Percentiles rank a stretch among this genome's conserved stretches.
Evolutionary conservation across 2,113 vertebrate species (phyloP).

Genomic region (Chitala chitala): DNA sequence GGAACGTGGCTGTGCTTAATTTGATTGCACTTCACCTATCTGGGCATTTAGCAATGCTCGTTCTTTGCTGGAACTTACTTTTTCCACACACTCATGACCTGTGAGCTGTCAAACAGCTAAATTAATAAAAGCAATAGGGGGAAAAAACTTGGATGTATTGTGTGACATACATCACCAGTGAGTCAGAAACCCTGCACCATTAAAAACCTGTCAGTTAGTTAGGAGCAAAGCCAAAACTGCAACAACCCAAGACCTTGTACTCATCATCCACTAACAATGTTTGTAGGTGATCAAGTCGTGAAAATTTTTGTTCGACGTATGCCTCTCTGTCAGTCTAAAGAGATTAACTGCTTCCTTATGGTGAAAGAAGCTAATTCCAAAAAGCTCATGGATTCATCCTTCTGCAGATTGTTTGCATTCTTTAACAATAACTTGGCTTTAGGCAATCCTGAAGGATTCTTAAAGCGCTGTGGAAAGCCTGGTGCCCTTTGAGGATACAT

Average conservation of each 20-base stretch:
- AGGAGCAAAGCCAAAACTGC: slow-evolving; percentile 30
- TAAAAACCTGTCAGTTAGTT: slow-evolving; percentile 45
- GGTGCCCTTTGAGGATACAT: too few species aligned
- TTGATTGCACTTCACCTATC: too few species aligned
- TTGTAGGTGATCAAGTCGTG: slow-evolving; percentile 43
- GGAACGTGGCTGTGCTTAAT: too few species aligned
- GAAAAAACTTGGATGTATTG: too few species aligned
- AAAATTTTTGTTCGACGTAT: slow-evolving; percentile 45
- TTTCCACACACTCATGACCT: too few species aligned
- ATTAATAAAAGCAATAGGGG: too few species aligned
- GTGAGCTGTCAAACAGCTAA: too few species aligned
- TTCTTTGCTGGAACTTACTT: too few species aligned
- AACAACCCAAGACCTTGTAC: slow-evolving; percentile 44
- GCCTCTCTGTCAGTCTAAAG: slow-evolving; percentile 15
- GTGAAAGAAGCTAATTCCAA: not conserved
- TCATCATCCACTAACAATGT: slow-evolving; percentile 53
- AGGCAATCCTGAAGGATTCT: not conserved
- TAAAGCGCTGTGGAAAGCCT: too few species aligned
- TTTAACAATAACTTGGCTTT: not conserved
- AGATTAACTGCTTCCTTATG: not conserved
- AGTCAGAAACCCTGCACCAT: slow-evolving; percentile 52
- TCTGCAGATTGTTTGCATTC: slow-evolving; percentile 24
- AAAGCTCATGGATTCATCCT: slow-evolving; percentile 22
- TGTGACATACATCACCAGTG: too few species aligned
- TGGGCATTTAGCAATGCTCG: too few species aligned